Evolutionary conservation across 2,888 invertebrate genomes (phyloP).

Genomic region (Campoplex nolae): DNA sequence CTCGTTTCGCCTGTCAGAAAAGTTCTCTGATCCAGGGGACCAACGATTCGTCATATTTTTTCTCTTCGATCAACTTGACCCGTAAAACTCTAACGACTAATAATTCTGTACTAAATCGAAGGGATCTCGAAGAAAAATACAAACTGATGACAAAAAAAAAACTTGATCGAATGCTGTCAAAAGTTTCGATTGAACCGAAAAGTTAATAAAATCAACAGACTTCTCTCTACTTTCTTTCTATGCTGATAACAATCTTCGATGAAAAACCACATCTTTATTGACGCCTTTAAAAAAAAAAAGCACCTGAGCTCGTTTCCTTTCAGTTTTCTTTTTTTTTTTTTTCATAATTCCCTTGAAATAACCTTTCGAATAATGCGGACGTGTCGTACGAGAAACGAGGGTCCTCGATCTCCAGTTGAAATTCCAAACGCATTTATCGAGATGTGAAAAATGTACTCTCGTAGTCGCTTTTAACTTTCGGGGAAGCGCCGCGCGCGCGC

Average conservation of each 20-base stretch:
- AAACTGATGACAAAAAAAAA: too few relatives aligned
- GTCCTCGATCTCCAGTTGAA: not conserved
- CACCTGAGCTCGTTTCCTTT: not conserved
- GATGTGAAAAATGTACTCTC: not conserved
- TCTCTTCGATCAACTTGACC: too few relatives aligned
- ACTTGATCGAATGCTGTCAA: too few relatives aligned
- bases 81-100: too few relatives aligned
- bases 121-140: too few relatives aligned
- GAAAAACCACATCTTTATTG: not conserved
- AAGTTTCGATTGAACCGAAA: too few relatives aligned
- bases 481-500: not conserved
- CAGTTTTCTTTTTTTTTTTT: not conserved
- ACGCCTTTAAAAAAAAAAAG: not conserved
- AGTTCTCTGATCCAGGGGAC: too few relatives aligned
- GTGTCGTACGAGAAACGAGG: not conserved
- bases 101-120: too few relatives aligned
- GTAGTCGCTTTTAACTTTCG: conserved; percentile 12
- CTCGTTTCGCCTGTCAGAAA: too few relatives aligned
- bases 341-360: not conserved
- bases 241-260: not conserved
- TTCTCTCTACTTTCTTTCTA: not conserved
- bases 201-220: too few relatives aligned
- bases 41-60: too few relatives aligned
- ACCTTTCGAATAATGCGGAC: not conserved
- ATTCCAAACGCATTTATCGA: not conserved